phyloP scores from a whole-genome alignment of 2,113 vertebrate species.

The Hemichromis elongatus region DNA sequence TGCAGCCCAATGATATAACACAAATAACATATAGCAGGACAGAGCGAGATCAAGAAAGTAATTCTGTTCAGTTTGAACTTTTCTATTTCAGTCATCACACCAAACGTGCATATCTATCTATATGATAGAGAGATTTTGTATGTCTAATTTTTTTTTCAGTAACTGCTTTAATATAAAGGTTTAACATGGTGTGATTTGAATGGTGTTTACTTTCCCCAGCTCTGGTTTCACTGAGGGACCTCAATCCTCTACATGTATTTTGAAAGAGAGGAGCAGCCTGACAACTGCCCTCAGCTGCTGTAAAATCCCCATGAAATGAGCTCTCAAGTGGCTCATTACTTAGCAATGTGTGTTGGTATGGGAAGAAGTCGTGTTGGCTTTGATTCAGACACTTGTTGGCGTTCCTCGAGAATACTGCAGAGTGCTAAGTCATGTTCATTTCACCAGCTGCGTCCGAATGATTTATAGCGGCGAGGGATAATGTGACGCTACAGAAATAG shows the following conservation, averaged over 20 bases:
- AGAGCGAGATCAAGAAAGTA: background rate
- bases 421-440: constrained; percentile 36
- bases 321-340: constrained; percentile 43
- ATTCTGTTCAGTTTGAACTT: background rate
- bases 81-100: background rate
- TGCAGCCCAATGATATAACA: background rate
- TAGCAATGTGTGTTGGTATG: background rate
- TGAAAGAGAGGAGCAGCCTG: background rate
- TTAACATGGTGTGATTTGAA: background rate
- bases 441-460: constrained; percentile 35
- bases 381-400: constrained; percentile 27
- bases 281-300: background rate
- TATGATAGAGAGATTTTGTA: background rate
- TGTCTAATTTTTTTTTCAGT: background rate
- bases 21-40: background rate
- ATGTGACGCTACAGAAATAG: constrained; percentile 39
- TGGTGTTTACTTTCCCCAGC: background rate
- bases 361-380: background rate
- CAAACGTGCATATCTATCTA: too few species aligned
- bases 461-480: constrained; percentile 5
- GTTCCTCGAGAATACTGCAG: background rate
- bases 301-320: background rate
- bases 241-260: background rate
- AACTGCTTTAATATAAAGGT: background rate
- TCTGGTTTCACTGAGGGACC: background rate